These are phyloP conservation scores for Mionectes olivaceus DNA, from an alignment of 2,797 vertebrate genomes.

Conservation along the genomic window DNA sequence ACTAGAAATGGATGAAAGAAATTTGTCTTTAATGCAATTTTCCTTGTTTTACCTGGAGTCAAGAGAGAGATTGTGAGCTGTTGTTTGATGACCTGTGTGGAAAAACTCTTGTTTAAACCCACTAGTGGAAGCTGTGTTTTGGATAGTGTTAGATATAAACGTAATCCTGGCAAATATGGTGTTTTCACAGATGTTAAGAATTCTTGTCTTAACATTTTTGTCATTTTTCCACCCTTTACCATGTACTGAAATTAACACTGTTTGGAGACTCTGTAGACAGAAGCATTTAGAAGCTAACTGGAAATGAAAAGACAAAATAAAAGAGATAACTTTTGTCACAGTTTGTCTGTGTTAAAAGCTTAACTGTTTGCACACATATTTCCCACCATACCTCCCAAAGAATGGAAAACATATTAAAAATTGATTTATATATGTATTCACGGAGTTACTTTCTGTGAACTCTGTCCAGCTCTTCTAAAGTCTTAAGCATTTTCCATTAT, in stretches of 20 bases:
- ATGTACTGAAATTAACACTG: background rate
- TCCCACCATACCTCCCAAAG: background rate
- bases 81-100: background rate
- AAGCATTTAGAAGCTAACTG: background rate
- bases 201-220: background rate
- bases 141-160: background rate
- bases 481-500: background rate
- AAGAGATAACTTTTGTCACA: background rate
- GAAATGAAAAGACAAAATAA: background rate
- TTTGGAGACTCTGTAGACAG: background rate
- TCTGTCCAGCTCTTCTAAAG: background rate
- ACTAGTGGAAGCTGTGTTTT: background rate
- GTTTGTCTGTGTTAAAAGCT: background rate
- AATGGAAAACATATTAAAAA: slow-evolving; percentile 30
- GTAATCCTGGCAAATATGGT: background rate
- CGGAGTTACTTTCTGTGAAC: slow-evolving; percentile 18
- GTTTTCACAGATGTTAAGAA: slow-evolving; percentile 5
- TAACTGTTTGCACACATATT: background rate
- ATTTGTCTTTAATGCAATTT: background rate
- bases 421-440: slow-evolving; percentile 1
- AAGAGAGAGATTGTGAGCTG: background rate
- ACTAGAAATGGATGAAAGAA: background rate
- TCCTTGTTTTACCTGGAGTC: background rate
- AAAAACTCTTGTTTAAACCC: background rate
- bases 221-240: slow-evolving; percentile 11